phyloP scores from a whole-genome alignment of 2,888 invertebrate species.

The Seira sanloemensis region DNA sequence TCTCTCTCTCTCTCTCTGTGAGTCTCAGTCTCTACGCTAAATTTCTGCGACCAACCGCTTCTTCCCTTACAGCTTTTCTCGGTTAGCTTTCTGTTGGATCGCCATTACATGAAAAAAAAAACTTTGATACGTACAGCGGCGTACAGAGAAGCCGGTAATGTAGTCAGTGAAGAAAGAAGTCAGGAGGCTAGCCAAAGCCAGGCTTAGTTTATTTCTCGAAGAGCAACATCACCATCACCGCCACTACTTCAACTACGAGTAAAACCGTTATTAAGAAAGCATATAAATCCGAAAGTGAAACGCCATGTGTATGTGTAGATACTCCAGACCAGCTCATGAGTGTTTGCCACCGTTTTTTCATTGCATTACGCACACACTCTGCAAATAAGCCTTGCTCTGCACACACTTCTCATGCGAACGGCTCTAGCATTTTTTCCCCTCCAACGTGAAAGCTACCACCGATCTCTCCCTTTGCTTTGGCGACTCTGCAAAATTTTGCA shows the following conservation, averaged over 20 bases:
- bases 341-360: not conserved
- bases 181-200: not conserved
- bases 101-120: not conserved
- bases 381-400: not conserved
- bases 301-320: too few relatives aligned
- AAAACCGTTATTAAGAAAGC: conserved; percentile 7
- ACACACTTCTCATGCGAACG: not conserved
- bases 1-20: not conserved
- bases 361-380: not conserved
- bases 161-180: conserved; percentile 9
- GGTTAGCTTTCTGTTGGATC: not conserved
- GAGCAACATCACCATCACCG: conserved; percentile 21
- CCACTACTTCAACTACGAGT: not conserved
- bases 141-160: conserved; percentile 13
- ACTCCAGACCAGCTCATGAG: not conserved
- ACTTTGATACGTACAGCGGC: not conserved
- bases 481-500: not conserved
- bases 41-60: conserved; percentile 10
- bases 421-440: not conserved
- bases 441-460: not conserved
- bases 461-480: not conserved
- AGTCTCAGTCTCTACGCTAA: not conserved
- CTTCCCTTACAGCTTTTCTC: not conserved
- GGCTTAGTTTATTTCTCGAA: conserved; percentile 3
- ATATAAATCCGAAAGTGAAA: not conserved